Evolutionary conservation across 2,888 invertebrate genomes (phyloP), one percentile per base, ranked within the genome.

Genomic region (Drosophila sordidula): DNA sequence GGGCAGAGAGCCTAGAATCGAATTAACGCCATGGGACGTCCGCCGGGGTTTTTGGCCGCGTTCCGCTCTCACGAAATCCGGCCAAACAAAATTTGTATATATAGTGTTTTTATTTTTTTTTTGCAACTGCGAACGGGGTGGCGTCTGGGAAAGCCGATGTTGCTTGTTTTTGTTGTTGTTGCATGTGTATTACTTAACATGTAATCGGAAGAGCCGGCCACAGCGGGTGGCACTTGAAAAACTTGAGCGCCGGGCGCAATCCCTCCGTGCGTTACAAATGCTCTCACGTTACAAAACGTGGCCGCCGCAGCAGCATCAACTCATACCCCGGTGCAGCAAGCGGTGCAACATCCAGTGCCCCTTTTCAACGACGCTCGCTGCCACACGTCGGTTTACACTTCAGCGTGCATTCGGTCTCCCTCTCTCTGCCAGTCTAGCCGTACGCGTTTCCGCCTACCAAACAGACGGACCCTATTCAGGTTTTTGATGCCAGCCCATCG

Each of bases 341-440:
- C 39, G 52, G 44, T 59, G 51, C 39, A 59, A 46, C 46, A 64
- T 45, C 25, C 59, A 49, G 36, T 56, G 52, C 62, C 52, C 52
- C 50, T 51, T 51, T 50, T 26, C 54, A 72, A 61, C 55, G 44
- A 55, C 68, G 14, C 49, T 49, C 12, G 62, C 42, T 63, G 79
- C 81, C 85, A 71, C 89, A 84, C 89, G 87, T 84, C 85, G 85
- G 70, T 73, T 86, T 86, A 72, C 87, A 87, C 87, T 89, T 87
- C 78, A 80, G 58, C 58, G 54, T 80, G 74, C 74, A 66, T 34
- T 29, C 22, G 22, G 4, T 8, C 26, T 8, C 26, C 6, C n/a
- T 29, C 29, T 59, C 45, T n/a, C 36, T 36, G 26, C 6, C 6
- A 5, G 26, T 29, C 26, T 29, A 29, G 42, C 58, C 38, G 47